phyloP scores from a whole-genome alignment of 2,888 invertebrate species.

The Patella depressa region DNA sequence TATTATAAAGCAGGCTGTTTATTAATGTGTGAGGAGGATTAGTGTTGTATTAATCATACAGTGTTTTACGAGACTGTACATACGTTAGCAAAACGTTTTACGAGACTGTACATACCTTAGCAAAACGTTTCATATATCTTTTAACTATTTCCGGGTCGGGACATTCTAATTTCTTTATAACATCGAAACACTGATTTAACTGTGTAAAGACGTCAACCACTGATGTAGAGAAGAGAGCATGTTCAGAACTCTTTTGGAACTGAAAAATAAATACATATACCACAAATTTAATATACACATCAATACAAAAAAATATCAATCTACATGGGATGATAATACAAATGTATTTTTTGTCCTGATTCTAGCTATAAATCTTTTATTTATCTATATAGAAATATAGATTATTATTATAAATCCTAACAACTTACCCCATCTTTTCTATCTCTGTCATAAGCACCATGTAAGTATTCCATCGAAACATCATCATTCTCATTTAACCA shows the following conservation, averaged over 20 bases:
- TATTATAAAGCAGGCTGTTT: too few relatives aligned
- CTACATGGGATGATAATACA: background rate
- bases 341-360: background rate
- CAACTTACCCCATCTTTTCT: slow-evolving; percentile 68
- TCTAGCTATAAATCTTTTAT: too few relatives aligned
- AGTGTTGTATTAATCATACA: too few relatives aligned
- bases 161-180: slow-evolving; percentile 98
- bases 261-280: slow-evolving; percentile 71
- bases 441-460: slow-evolving; percentile 98
- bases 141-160: slow-evolving; percentile 99
- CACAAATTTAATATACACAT: background rate
- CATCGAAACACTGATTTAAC: slow-evolving; percentile 98
- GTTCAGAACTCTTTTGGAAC: slow-evolving; percentile 99
- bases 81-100: slow-evolving; percentile 91
- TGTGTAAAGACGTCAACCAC: slow-evolving; percentile 99
- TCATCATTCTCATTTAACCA: slow-evolving; percentile 99
- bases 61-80: background rate
- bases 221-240: slow-evolving; percentile 97
- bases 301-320: too few relatives aligned
- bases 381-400: too few relatives aligned
- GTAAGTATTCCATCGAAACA: slow-evolving; percentile 97
- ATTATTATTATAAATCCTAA: too few relatives aligned
- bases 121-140: slow-evolving; percentile 98
- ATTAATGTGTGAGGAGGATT: too few relatives aligned
- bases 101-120: slow-evolving; percentile 76